Evolutionary conservation across 2,888 invertebrate species (phyloP).

Genomic region (Myopa tessellatipennis): DNA sequence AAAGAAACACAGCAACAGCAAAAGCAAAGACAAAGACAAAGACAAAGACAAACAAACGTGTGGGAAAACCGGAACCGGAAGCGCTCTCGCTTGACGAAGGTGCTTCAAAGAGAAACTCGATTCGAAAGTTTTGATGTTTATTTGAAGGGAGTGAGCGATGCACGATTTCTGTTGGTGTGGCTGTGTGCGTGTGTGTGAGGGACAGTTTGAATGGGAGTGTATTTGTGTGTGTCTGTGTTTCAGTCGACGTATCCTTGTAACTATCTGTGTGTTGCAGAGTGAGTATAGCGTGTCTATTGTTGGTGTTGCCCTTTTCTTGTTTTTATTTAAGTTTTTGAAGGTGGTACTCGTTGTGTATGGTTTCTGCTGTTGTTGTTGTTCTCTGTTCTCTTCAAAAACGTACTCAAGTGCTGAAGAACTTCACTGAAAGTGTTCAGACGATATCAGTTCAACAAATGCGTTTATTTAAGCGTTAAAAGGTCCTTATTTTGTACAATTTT

Average conservation of each 20-base stretch:
- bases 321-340: not conserved
- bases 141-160: not conserved
- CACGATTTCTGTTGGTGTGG: not conserved
- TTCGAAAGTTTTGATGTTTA: constrained; percentile 7
- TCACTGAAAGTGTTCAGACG: constrained; percentile 11
- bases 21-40: not conserved
- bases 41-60: not conserved
- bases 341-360: not conserved
- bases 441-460: constrained; percentile 9
- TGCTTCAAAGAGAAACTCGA: constrained; percentile 3
- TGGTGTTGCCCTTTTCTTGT: not conserved
- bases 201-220: not conserved
- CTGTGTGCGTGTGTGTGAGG: not conserved
- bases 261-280: not conserved
- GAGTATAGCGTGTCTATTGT: not conserved
- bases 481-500: not conserved
- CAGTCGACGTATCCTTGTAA: not conserved
- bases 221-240: not conserved
- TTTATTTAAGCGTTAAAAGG: constrained; percentile 28
- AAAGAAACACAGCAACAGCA: not conserved
- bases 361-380: not conserved
- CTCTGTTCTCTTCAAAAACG: not conserved
- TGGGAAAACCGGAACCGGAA: constrained; percentile 18
- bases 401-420: constrained; percentile 9
- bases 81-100: constrained; percentile 5